Evolutionary conservation across 2,888 invertebrate genomes (phyloP).

Genomic region (Antheraea yamamai): DNA sequence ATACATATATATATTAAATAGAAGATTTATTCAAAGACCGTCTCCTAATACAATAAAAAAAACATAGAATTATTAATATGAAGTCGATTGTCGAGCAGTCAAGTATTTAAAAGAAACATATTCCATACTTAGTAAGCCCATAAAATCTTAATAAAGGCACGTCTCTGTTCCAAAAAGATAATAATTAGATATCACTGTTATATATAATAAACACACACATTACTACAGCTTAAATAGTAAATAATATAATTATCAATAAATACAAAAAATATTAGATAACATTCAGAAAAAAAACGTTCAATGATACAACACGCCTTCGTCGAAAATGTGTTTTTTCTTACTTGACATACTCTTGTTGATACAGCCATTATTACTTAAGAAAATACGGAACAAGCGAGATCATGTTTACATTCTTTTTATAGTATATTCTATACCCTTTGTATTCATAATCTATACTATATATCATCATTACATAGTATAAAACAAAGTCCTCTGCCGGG

Average conservation of each 20-base stretch:
- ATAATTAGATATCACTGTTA: constrained; percentile 25
- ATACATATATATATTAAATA: no score
- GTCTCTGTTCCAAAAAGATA: constrained; percentile 37
- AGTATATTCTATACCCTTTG: no score
- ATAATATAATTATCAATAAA: neutral
- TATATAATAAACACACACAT: constrained; percentile 21
- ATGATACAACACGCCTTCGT: neutral
- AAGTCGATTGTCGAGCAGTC: no score
- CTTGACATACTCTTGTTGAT: neutral
- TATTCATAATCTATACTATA: no score
- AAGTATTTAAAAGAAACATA: neutral
- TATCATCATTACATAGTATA: no score
- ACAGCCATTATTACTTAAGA: no score
- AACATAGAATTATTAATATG: no score
- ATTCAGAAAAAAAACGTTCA: neutral
- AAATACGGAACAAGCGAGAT: no score
- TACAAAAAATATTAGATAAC: neutral
- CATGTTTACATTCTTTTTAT: no score
- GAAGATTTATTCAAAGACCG: no score
- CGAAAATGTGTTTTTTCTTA: neutral
- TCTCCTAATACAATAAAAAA: no score
- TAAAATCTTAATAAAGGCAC: constrained; percentile 29
- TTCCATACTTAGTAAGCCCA: constrained; percentile 18
- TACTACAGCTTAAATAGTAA: constrained; percentile 9
- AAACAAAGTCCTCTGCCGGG: no score